Evolutionary conservation across 2,113 vertebrate genomes (phyloP).

Genomic region (Chloropsis cyanopogon): DNA sequence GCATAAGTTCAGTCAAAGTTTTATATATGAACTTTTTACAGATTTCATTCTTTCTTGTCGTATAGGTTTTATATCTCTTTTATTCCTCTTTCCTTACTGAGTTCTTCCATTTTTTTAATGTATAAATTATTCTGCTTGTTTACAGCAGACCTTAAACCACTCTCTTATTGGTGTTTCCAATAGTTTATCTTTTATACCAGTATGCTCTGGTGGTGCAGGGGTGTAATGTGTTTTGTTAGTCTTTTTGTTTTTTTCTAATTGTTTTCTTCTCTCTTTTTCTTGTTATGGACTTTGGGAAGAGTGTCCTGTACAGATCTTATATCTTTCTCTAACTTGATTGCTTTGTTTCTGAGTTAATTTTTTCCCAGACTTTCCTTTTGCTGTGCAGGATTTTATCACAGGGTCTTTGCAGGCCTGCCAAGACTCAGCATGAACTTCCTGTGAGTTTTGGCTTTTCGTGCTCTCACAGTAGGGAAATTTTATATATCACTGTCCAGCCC

Average conservation of each 20-base stretch:
- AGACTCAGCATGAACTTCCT: background rate
- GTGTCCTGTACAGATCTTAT: background rate
- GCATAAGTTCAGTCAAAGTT: background rate
- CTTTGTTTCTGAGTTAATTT: background rate
- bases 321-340: background rate
- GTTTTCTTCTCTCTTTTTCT: background rate
- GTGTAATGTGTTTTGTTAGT: background rate
- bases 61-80: background rate
- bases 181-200: background rate
- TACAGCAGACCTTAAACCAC: background rate
- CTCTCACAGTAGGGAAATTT: background rate
- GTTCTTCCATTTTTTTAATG: background rate
- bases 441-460: background rate
- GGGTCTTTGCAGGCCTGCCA: background rate
- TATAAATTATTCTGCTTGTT: background rate
- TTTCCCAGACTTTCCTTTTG: background rate
- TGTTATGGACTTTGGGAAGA: background rate
- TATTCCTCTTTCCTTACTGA: background rate
- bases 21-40: background rate
- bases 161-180: background rate
- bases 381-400: background rate
- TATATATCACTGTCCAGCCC: background rate
- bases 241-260: rapidly evolving
- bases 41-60: background rate
- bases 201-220: background rate